phyloP scores from a whole-genome alignment of 2,888 invertebrate species.

The Abrostola triplasia region DNA sequence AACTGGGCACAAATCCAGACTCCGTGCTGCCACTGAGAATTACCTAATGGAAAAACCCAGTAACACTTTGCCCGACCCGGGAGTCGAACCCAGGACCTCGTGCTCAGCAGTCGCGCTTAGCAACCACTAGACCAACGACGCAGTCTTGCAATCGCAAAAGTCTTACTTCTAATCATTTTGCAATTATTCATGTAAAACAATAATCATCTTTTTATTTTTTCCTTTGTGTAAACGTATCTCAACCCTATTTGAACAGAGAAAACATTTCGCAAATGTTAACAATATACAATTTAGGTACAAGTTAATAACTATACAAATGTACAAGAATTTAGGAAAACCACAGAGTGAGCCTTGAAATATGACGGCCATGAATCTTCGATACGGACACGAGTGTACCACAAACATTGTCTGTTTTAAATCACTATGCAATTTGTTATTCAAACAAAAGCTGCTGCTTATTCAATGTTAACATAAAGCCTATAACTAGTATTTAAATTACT shows the following conservation, averaged over 20 bases:
- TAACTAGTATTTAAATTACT: background rate
- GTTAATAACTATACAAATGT: slow-evolving; percentile 8
- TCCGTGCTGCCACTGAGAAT: too few relatives aligned
- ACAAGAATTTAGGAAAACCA: slow-evolving; percentile 42
- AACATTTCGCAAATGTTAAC: background rate
- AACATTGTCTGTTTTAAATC: slow-evolving; percentile 60
- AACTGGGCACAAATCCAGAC: too few relatives aligned
- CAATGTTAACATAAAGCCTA: background rate
- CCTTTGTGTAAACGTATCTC: too few relatives aligned
- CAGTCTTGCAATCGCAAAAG: too few relatives aligned
- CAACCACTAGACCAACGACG: too few relatives aligned
- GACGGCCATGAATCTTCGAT: slow-evolving; percentile 57
- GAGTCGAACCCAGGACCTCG: too few relatives aligned
- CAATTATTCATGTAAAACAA: too few relatives aligned
- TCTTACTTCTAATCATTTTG: too few relatives aligned
- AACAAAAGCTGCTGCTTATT: slow-evolving; percentile 26
- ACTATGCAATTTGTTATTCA: slow-evolving; percentile 62
- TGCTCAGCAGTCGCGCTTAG: too few relatives aligned
- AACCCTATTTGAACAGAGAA: background rate
- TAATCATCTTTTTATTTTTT: too few relatives aligned
- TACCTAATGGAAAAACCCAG: too few relatives aligned
- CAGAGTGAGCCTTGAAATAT: slow-evolving; percentile 48
- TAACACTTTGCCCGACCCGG: too few relatives aligned
- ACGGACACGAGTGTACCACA: slow-evolving; percentile 46
- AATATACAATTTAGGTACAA: background rate